Percentiles rank a stretch among this genome's conserved stretches.
phyloP scores from a whole-genome alignment of 1,140 invertebrate species.

The Pogonomyrmex barbatus region DNA sequence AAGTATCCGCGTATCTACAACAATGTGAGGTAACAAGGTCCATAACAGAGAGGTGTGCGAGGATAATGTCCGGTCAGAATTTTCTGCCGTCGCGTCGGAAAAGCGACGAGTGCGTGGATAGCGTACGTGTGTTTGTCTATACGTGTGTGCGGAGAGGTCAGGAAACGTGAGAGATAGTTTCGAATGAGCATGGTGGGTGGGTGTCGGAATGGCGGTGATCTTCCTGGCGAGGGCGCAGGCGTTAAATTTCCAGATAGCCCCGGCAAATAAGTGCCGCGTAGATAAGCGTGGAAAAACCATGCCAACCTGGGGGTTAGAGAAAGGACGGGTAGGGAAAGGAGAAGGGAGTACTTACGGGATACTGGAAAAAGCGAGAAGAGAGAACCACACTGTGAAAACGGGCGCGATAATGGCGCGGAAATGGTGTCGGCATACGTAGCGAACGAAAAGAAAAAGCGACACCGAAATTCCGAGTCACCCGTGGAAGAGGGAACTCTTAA shows the following conservation, averaged over 20 bases:
- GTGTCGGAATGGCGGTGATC: slow-evolving; percentile 58
- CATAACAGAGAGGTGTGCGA: neutral
- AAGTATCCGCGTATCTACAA: neutral
- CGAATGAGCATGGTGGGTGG: slow-evolving; percentile 24
- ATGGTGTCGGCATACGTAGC: slow-evolving; percentile 30
- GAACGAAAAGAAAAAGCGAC: slow-evolving; percentile 18
- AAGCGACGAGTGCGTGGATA: slow-evolving; percentile 24
- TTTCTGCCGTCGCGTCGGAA: slow-evolving; percentile 17
- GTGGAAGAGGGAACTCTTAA: neutral
- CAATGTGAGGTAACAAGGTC: slow-evolving; percentile 4
- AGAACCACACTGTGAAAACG: slow-evolving; percentile 32
- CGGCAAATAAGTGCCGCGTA: slow-evolving; percentile 64
- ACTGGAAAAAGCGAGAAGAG: slow-evolving; percentile 33
- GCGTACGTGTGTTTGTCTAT: neutral
- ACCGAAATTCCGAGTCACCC: slow-evolving; percentile 27
- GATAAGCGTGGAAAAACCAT: slow-evolving; percentile 64
- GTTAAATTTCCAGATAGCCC: slow-evolving; percentile 66
- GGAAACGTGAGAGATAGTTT: slow-evolving; percentile 32
- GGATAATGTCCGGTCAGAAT: slow-evolving; percentile 27
- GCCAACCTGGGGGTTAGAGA: slow-evolving; percentile 21
- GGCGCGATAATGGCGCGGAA: slow-evolving; percentile 43
- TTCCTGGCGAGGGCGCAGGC: slow-evolving; percentile 34
- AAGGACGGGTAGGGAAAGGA: neutral
- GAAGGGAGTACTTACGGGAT: neutral
- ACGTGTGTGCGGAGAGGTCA: slow-evolving; percentile 2